Percentiles rank a stretch among this genome's conserved stretches.
Evolutionary conservation across 2,113 vertebrate genomes (phyloP).

Genomic region (Connochaetes taurinus): DNA sequence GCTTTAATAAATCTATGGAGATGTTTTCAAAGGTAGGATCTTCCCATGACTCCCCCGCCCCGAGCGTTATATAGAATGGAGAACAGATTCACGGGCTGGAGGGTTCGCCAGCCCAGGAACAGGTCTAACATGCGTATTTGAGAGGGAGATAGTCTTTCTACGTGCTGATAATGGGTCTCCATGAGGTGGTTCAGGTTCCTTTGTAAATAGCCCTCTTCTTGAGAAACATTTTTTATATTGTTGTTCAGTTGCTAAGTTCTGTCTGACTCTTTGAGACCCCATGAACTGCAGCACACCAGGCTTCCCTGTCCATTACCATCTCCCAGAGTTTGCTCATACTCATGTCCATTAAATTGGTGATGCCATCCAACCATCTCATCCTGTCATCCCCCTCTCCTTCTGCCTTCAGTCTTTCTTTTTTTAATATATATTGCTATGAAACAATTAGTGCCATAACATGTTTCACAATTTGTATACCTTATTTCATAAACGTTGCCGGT

Average conservation of each 20-base stretch:
- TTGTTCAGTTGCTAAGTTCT: not conserved
- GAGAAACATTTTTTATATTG: not conserved
- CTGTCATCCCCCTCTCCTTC: not conserved
- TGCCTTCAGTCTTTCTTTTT: not conserved
- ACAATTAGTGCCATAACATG: not conserved
- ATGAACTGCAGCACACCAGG: rapidly evolving
- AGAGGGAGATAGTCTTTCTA: not conserved
- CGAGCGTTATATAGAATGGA: rapidly evolving
- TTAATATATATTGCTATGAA: not conserved
- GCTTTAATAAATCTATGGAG: not conserved
- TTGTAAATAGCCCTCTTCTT: not conserved
- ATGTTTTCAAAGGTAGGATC: not conserved
- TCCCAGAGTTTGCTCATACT: not conserved
- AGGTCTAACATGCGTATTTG: not conserved
- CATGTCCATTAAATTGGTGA: not conserved
- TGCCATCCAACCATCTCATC: not conserved
- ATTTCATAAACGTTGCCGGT: not conserved
- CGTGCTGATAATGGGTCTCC: not conserved
- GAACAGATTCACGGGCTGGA: not conserved
- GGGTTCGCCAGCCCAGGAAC: rapidly evolving
- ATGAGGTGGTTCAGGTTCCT: not conserved
- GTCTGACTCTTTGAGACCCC: not conserved
- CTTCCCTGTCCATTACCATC: not conserved
- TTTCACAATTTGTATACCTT: rapidly evolving
- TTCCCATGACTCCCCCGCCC: not conserved